A percentile compares a stretch with the other conserved stretches of the same genome.
These are phyloP conservation scores for Entelurus aequoreus DNA, from an alignment of 2,113 vertebrate genomes.

Conservation along the genomic window DNA sequence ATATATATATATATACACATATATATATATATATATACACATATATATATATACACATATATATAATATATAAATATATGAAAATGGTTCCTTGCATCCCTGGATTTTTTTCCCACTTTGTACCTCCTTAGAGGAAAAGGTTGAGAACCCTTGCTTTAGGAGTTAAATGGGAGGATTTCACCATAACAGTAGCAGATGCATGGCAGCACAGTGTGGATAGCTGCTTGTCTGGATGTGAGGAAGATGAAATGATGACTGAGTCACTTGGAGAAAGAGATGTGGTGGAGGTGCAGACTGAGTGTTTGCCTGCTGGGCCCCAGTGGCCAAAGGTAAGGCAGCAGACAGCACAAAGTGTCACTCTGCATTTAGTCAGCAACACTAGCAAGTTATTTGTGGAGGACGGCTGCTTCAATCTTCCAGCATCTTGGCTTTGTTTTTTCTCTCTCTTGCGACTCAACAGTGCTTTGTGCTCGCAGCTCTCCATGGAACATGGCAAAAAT, in stretches of 20 bases:
- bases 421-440: constrained; percentile 1
- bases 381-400: constrained; percentile 41
- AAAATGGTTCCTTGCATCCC: too few relatives aligned
- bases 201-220: constrained; percentile 12
- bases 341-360: constrained; percentile 52
- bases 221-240: constrained; percentile 16
- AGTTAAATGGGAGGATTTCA: too few relatives aligned
- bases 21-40: too few relatives aligned
- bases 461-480: constrained; percentile 11
- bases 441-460: not conserved
- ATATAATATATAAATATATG: too few relatives aligned
- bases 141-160: not conserved
- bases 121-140: too few relatives aligned
- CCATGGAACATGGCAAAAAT: constrained; percentile 21
- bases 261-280: constrained; percentile 31
- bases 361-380: constrained; percentile 39
- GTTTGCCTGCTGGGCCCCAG: constrained; percentile 31
- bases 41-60: too few relatives aligned
- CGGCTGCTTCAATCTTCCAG: constrained; percentile 3
- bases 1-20: too few relatives aligned
- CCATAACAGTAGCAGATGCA: constrained; percentile 12
- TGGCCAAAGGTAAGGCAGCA: constrained; percentile 42
- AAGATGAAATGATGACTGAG: constrained; percentile 22
- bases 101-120: too few relatives aligned
- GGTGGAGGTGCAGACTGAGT: constrained; percentile 39